A percentile compares a stretch with the other conserved stretches of the same genome.
Evolutionary conservation across 2,113 vertebrate species (phyloP).

Genomic region (Proterorhinus semilunaris): DNA sequence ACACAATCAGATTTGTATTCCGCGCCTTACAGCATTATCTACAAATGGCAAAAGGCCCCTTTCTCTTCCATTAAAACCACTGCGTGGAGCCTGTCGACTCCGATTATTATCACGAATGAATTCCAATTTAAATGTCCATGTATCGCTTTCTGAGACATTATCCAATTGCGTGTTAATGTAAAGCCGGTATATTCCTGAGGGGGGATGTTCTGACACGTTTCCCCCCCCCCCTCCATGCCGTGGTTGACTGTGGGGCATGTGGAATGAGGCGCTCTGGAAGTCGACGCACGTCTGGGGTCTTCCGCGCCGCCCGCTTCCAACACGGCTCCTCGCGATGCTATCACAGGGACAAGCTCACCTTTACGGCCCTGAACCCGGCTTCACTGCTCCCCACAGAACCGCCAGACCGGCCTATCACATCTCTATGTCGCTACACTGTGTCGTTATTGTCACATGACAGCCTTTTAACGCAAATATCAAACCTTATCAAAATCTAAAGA

Average conservation of each 20-base stretch:
- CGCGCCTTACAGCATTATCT: neutral
- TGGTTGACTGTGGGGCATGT: neutral
- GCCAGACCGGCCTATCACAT: slow-evolving; percentile 11
- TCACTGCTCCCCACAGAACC: slow-evolving; percentile 8
- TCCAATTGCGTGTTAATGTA: neutral
- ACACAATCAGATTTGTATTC: neutral
- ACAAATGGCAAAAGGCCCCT: neutral
- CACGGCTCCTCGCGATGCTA: slow-evolving; percentile 20
- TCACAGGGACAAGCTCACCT: slow-evolving; percentile 31
- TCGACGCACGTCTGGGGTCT: slow-evolving; percentile 26
- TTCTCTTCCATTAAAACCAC: neutral
- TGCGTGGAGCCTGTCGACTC: neutral
- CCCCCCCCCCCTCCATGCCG: neutral
- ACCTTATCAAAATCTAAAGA: too few relatives aligned
- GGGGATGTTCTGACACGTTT: neutral
- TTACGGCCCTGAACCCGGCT: slow-evolving; percentile 24
- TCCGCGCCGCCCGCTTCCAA: slow-evolving; percentile 12
- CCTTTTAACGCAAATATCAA: neutral
- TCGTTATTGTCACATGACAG: neutral
- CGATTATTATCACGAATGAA: neutral
- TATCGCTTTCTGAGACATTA: neutral
- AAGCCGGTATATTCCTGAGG: neutral
- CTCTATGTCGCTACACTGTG: neutral
- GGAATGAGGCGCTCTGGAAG: slow-evolving; percentile 17
- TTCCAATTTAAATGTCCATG: neutral